Percentiles rank a stretch among this genome's conserved stretches.
phyloP scores from a whole-genome alignment of 2,113 vertebrate genomes.

The Clarias magur region DNA sequence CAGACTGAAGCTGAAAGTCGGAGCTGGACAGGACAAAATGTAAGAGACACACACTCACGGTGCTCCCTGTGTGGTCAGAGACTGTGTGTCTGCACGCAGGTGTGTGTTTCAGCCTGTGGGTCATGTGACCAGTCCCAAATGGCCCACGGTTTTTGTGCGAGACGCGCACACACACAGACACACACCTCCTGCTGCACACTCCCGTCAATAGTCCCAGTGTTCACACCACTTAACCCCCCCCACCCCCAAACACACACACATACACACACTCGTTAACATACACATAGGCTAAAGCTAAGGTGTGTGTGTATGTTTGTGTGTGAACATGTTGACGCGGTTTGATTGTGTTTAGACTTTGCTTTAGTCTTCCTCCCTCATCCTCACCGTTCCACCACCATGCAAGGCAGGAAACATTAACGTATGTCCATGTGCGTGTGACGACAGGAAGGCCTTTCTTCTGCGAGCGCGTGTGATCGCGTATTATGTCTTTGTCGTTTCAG shows the following conservation, averaged over 20 bases:
- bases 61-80: slow-evolving; percentile 65
- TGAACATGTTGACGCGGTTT: slow-evolving; percentile 66
- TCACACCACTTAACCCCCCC: slow-evolving; percentile 56
- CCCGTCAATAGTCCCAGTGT: slow-evolving; percentile 56
- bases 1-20: slow-evolving; percentile 91
- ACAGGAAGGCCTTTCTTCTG: slow-evolving; percentile 76
- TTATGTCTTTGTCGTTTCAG: slow-evolving; percentile 33
- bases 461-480: slow-evolving; percentile 52
- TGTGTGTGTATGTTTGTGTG: slow-evolving; percentile 10
- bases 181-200: slow-evolving; percentile 46
- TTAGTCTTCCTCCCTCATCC: slow-evolving; percentile 68
- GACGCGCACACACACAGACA: slow-evolving; percentile 37
- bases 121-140: slow-evolving; percentile 54
- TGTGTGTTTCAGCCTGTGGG: slow-evolving; percentile 58
- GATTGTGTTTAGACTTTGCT: slow-evolving; percentile 69
- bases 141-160: slow-evolving; percentile 41
- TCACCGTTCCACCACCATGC: slow-evolving; percentile 72
- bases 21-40: slow-evolving; percentile 98
- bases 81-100: slow-evolving; percentile 55
- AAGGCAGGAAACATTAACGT: slow-evolving; percentile 70
- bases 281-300: neutral
- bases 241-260: slow-evolving; percentile 47
- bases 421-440: slow-evolving; percentile 66
- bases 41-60: slow-evolving; percentile 71
- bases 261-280: slow-evolving; percentile 37